These are phyloP conservation scores for Stercorarius parasiticus DNA, from an alignment of 2,113 vertebrate genomes.

Conservation along the genomic window DNA sequence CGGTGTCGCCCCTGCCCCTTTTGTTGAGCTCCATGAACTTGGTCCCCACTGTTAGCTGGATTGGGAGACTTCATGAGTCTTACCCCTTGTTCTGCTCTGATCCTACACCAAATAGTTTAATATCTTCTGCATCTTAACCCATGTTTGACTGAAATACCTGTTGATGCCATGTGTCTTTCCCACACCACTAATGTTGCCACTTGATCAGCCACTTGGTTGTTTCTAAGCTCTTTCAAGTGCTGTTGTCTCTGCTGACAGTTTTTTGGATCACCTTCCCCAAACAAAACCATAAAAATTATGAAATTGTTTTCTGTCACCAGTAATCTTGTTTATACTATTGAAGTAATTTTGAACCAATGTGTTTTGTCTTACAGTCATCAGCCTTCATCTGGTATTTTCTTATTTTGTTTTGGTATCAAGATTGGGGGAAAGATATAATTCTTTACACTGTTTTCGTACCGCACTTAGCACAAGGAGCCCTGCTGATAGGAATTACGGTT, in stretches of 20 bases:
- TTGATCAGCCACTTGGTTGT: neutral
- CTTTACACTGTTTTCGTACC: neutral
- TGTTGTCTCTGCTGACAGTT: neutral
- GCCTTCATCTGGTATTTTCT: neutral
- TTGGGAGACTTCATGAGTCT: neutral
- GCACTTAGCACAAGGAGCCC: neutral
- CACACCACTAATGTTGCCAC: neutral
- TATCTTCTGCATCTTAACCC: neutral
- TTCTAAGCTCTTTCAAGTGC: neutral
- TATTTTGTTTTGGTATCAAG: neutral
- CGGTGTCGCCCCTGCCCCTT: neutral
- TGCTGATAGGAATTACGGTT: neutral
- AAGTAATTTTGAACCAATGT: neutral
- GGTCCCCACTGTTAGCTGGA: neutral
- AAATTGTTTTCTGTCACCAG: neutral
- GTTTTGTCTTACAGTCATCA: neutral
- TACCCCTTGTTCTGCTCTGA: neutral
- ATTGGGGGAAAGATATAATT: neutral
- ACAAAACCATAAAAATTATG: neutral
- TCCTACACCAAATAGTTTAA: neutral
- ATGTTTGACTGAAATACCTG: neutral
- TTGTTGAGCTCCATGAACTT: neutral
- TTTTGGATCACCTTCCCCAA: neutral
- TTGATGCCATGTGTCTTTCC: neutral
- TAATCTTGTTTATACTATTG: neutral